phyloP scores from a whole-genome alignment of 2,888 invertebrate species.

The Volucella inflata region DNA sequence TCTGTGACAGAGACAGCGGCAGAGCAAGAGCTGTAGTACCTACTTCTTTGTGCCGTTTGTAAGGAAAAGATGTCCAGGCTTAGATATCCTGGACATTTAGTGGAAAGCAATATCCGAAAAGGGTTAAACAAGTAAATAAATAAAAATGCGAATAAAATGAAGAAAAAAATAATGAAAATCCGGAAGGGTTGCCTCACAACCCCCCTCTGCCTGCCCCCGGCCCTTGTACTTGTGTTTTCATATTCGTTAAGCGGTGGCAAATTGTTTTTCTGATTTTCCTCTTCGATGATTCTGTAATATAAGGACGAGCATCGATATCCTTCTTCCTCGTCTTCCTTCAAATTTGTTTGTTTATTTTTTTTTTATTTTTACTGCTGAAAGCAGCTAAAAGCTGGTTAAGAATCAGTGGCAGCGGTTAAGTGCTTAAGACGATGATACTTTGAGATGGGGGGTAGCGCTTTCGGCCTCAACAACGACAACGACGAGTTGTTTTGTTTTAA shows the following conservation, averaged over 20 bases:
- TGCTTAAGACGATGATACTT: slow-evolving; percentile 55
- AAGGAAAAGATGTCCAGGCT: slow-evolving; percentile 37
- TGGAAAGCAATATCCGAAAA: slow-evolving; percentile 74
- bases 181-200: slow-evolving; percentile 25
- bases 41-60: too few relatives aligned
- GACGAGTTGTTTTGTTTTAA: slow-evolving; percentile 62
- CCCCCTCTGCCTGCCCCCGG: background rate
- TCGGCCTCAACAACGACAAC: background rate
- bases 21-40: slow-evolving; percentile 24
- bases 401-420: slow-evolving; percentile 50
- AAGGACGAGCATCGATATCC: slow-evolving; percentile 57
- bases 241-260: slow-evolving; percentile 70
- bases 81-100: slow-evolving; percentile 63
- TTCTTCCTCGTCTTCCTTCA: background rate
- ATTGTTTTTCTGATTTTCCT: slow-evolving; percentile 75
- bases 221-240: slow-evolving; percentile 39
- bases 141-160: slow-evolving; percentile 43
- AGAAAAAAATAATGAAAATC: slow-evolving; percentile 40
- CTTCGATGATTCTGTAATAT: slow-evolving; percentile 70
- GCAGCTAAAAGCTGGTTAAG: slow-evolving; percentile 20
- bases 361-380: slow-evolving; percentile 1
- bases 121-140: slow-evolving; percentile 72
- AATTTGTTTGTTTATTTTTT: too few relatives aligned
- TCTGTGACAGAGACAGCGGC: slow-evolving; percentile 55
- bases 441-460: background rate